Conservation (phyloP, 2,113 vertebrate genomes). For the Cercopithecus mona region DNA sequence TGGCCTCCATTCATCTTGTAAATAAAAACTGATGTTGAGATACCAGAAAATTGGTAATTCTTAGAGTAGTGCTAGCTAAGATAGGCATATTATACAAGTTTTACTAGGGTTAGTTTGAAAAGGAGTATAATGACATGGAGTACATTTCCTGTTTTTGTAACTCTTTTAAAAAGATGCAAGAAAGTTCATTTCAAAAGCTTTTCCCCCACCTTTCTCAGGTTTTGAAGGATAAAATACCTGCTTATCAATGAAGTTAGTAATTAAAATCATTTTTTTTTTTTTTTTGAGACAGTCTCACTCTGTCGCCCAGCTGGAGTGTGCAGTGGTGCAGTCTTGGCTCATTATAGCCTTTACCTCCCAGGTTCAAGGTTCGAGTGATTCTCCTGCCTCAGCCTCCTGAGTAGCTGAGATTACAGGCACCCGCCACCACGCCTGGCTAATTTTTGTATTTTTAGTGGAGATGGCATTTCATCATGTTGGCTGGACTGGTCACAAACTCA, state of each 20-base stretch:
- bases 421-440: too few relatives aligned
- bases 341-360: too few relatives aligned
- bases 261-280: background rate
- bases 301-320: too few relatives aligned
- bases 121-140: background rate
- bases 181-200: slow-evolving; percentile 28
- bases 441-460: too few relatives aligned
- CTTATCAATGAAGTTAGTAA: background rate
- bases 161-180: background rate
- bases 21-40: slow-evolving; percentile 22
- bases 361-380: too few relatives aligned
- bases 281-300: too few relatives aligned
- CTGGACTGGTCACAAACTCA: background rate
- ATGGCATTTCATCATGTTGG: too few relatives aligned
- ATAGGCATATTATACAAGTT: background rate
- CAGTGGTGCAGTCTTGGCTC: too few relatives aligned
- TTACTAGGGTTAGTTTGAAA: slow-evolving; percentile 43
- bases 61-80: slow-evolving; percentile 32
- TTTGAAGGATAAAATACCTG: slow-evolving; percentile 11
- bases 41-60: slow-evolving; percentile 6
- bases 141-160: background rate
- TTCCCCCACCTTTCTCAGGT: background rate
- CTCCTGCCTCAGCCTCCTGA: too few relatives aligned
- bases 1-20: background rate
- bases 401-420: too few relatives aligned